Conservation (phyloP, 2,888 invertebrate species). For the Pammene fasciana region DNA sequence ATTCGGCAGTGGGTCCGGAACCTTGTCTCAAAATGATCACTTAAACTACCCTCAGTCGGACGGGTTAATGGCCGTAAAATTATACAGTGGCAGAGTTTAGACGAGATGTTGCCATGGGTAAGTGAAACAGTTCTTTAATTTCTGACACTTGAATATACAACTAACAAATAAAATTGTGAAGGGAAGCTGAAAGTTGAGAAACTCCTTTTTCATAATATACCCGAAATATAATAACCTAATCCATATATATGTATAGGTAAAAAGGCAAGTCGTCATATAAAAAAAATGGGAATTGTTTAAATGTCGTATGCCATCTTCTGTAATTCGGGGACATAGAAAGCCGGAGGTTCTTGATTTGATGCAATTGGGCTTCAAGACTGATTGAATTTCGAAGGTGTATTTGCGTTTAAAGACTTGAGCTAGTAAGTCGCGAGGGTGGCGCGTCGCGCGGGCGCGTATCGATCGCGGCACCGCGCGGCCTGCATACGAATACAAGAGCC, state of each 20-base stretch:
- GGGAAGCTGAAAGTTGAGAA: neutral
- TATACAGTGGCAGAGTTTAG: constrained; percentile 49
- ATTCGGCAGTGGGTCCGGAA: constrained; percentile 14
- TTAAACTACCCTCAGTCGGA: constrained; percentile 41
- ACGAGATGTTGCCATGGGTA: constrained; percentile 26
- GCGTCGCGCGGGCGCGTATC: constrained; percentile 81
- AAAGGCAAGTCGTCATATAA: too few species aligned
- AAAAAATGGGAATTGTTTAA: neutral
- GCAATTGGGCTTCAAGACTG: constrained; percentile 2
- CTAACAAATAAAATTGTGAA: neutral
- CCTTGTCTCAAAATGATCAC: constrained; percentile 38
- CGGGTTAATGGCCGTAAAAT: constrained; percentile 57
- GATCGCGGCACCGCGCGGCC: constrained; percentile 77
- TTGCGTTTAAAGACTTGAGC: constrained; percentile 30
- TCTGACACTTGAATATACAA: neutral
- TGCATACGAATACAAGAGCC: constrained; percentile 81
- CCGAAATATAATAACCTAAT: too few species aligned
- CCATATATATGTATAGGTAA: too few species aligned
- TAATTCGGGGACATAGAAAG: neutral
- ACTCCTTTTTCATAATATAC: too few species aligned
- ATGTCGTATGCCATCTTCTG: neutral
- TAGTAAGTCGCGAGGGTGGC: constrained; percentile 68
- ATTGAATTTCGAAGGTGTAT: constrained; percentile 26
- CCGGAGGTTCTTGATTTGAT: constrained; percentile 7
- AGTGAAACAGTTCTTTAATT: constrained; percentile 27